Percentiles rank a stretch among this genome's conserved stretches.
These are phyloP conservation scores for Plecturocebus donacophilus DNA, from an alignment of 2,113 vertebrate genomes.

Conservation along the genomic window DNA sequence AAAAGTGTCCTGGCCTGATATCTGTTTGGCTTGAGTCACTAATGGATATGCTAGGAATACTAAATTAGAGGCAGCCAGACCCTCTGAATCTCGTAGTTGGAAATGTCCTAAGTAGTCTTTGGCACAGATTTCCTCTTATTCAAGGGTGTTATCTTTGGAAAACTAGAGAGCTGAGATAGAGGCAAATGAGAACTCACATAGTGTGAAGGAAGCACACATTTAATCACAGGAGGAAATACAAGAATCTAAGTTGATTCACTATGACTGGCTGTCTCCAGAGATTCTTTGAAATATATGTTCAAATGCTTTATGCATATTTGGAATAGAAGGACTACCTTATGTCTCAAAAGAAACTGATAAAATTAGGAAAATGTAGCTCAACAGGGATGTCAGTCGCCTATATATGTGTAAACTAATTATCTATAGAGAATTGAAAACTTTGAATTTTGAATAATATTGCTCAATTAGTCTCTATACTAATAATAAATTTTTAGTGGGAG, in stretches of 20 bases:
- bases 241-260: background rate
- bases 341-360: background rate
- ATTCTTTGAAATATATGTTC: background rate
- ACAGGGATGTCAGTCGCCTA: background rate
- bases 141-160: conserved; percentile 47
- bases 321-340: background rate
- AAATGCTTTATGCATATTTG: background rate
- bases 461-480: background rate
- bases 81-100: background rate
- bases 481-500: background rate
- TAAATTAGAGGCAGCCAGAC: conserved; percentile 34
- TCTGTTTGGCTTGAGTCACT: conserved; percentile 26
- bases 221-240: background rate
- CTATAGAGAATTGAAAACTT: background rate
- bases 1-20: background rate
- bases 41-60: background rate
- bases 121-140: conserved; percentile 22
- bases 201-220: background rate
- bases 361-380: background rate
- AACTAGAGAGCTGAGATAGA: background rate
- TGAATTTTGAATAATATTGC: background rate
- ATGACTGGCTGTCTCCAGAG: background rate
- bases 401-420: background rate
- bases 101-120: conserved; percentile 24
- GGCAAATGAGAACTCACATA: background rate